These are phyloP conservation scores for Phenganax marumi DNA, from an alignment of 92 coral and sea anemone genomes.

Conservation along the genomic window DNA sequence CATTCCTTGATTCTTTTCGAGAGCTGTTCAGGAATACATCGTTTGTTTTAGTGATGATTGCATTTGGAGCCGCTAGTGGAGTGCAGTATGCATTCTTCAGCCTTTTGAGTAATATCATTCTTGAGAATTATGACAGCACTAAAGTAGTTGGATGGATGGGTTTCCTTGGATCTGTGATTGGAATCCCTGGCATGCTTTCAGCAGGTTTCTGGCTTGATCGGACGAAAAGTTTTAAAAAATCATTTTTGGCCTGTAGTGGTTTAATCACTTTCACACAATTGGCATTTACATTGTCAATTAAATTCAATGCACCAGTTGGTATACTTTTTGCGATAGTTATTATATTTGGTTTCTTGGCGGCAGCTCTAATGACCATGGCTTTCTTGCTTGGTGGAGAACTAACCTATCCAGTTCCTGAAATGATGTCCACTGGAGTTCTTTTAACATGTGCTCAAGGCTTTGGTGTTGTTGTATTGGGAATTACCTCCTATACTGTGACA, in stretches of 20 bases:
- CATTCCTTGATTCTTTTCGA: slow-evolving; percentile 8
- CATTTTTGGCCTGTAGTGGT: slow-evolving; percentile 7
- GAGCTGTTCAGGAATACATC: slow-evolving; percentile 2
- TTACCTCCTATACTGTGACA: slow-evolving; percentile 12
- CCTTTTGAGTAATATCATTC: slow-evolving; percentile 21
- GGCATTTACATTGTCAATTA: slow-evolving; percentile 15
- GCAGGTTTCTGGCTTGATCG: slow-evolving; percentile 23
- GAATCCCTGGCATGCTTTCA: slow-evolving; percentile 35
- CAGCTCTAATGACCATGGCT: slow-evolving; percentile 25
- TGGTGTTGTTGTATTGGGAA: slow-evolving; percentile 27
- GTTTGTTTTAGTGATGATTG: not conserved
- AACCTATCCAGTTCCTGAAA: slow-evolving; percentile 30
- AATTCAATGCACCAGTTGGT: not conserved
- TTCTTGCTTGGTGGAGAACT: slow-evolving; percentile 38
- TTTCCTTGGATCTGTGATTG: slow-evolving; percentile 18
- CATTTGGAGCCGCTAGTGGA: slow-evolving; percentile 24
- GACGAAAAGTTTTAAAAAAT: slow-evolving; percentile 23
- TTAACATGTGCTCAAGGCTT: slow-evolving; percentile 4
- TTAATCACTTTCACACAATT: slow-evolving; percentile 1
- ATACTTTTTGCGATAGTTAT: not conserved
- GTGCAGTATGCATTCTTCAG: slow-evolving; percentile 32
- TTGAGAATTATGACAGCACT: slow-evolving; percentile 1
- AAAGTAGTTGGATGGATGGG: slow-evolving; percentile 31
- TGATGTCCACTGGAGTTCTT: slow-evolving; percentile 13
- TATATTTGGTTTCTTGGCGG: slow-evolving; percentile 15